These are phyloP conservation scores for Prionailurus bengalensis DNA, from an alignment of 2,113 vertebrate species.

Conservation along the genomic window DNA sequence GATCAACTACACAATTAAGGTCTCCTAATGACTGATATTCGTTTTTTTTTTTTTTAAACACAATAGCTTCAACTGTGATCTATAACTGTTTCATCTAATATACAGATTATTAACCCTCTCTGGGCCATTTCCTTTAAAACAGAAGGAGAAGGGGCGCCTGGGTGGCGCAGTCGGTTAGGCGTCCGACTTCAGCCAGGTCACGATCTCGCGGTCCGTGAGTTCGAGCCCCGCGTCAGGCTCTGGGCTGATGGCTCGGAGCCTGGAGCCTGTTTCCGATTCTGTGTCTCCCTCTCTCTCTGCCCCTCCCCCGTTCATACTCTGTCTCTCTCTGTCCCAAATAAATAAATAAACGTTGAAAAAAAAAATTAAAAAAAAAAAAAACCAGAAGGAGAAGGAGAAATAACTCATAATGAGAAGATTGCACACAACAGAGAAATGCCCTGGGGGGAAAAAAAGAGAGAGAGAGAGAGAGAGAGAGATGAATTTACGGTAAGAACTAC, in stretches of 20 bases:
- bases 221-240: too few species aligned
- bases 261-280: too few species aligned
- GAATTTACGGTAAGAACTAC: background rate
- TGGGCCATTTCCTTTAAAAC: background rate
- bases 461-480: background rate
- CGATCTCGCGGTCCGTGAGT: too few species aligned
- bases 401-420: background rate
- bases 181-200: too few species aligned
- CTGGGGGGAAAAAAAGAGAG: background rate
- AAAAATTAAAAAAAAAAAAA: too few species aligned
- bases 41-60: constrained; percentile 42
- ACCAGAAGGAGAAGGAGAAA: background rate
- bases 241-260: too few species aligned
- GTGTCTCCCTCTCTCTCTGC: too few species aligned
- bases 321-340: too few species aligned
- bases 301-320: too few species aligned
- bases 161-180: too few species aligned
- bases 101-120: background rate
- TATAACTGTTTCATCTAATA: constrained; percentile 55
- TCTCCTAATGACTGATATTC: background rate
- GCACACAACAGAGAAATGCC: background rate
- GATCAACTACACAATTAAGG: background rate
- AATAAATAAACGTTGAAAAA: too few species aligned
- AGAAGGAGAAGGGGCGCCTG: background rate
- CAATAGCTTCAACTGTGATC: constrained; percentile 22